Percentiles rank a stretch among this genome's conserved stretches.
Conservation (phyloP, 1,140 invertebrate genomes). For the Helicoverpa armigera region DNA sequence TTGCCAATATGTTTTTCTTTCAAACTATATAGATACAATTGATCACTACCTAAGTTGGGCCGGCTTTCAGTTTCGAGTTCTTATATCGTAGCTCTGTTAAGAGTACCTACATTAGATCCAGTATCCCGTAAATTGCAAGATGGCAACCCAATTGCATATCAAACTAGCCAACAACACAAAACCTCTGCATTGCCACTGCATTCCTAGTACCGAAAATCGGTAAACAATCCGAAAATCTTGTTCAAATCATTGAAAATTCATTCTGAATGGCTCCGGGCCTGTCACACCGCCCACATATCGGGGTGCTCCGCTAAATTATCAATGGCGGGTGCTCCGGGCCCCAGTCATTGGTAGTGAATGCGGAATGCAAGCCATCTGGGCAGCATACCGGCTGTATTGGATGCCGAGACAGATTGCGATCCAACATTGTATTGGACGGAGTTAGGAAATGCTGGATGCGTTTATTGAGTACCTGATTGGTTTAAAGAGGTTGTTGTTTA, state of each 20-base stretch:
- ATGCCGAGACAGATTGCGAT: conserved; percentile 44
- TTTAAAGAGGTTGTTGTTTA: neutral
- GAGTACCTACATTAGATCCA: too few relatives aligned
- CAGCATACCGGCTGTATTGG: conserved; percentile 37
- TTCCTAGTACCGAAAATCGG: neutral
- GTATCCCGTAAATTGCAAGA: too few relatives aligned
- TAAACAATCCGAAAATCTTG: conserved; percentile 24
- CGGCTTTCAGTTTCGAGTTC: too few relatives aligned
- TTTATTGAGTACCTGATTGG: neutral
- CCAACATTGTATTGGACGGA: conserved; percentile 37
- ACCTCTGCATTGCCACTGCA: neutral
- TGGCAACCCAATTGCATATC: too few relatives aligned
- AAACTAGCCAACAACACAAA: too few relatives aligned
- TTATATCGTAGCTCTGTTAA: too few relatives aligned
- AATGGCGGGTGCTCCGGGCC: conserved; percentile 43
- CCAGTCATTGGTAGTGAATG: conserved; percentile 34
- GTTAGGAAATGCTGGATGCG: neutral
- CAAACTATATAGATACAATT: too few relatives aligned
- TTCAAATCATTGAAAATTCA: conserved; percentile 30
- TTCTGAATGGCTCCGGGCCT: neutral
- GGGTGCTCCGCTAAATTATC: conserved; percentile 22
- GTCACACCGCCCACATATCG: conserved; percentile 39
- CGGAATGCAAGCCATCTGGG: conserved; percentile 47
- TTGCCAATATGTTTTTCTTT: too few relatives aligned
- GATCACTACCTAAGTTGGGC: too few relatives aligned